Evolutionary conservation across 2,797 vertebrate genomes (phyloP).

Genomic region (Eulemur albifrons): DNA sequence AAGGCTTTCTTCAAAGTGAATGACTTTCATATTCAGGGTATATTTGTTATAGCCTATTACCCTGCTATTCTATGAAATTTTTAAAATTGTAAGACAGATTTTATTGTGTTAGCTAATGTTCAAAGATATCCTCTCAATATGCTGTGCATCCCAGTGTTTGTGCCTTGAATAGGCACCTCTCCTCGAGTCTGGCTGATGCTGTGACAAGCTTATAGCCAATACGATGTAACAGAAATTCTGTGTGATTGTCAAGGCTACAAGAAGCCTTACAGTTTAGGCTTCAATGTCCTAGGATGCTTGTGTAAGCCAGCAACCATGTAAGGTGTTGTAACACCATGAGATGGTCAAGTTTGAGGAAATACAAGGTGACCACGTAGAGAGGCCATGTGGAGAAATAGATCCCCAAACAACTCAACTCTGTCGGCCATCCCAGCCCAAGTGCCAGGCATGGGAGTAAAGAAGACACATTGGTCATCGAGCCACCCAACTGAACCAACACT

Average conservation of each 20-base stretch:
- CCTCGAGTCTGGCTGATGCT: not conserved
- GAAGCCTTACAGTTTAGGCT: not conserved
- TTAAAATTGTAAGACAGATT: not conserved
- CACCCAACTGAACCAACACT: no score
- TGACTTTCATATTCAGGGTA: not conserved
- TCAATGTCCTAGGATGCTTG: not conserved
- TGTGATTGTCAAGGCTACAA: not conserved
- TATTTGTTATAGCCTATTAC: not conserved
- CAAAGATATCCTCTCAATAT: not conserved
- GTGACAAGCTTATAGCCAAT: not conserved
- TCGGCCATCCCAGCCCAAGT: not conserved
- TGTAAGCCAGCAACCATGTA: not conserved
- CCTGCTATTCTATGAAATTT: not conserved
- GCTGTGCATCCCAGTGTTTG: not conserved
- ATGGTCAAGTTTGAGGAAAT: not conserved
- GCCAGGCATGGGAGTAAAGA: not conserved
- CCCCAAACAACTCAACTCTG: not conserved
- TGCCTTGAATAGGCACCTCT: not conserved
- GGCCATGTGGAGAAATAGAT: not conserved
- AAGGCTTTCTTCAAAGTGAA: not conserved
- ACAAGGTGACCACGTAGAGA: not conserved
- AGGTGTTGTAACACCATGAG: not conserved
- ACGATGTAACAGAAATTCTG: not conserved
- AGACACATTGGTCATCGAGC: not conserved
- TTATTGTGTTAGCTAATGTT: not conserved